Percentiles rank a stretch among this genome's conserved stretches.
Conservation (phyloP, 2,888 invertebrate genomes). For the Phragmatobia fuliginosa region DNA sequence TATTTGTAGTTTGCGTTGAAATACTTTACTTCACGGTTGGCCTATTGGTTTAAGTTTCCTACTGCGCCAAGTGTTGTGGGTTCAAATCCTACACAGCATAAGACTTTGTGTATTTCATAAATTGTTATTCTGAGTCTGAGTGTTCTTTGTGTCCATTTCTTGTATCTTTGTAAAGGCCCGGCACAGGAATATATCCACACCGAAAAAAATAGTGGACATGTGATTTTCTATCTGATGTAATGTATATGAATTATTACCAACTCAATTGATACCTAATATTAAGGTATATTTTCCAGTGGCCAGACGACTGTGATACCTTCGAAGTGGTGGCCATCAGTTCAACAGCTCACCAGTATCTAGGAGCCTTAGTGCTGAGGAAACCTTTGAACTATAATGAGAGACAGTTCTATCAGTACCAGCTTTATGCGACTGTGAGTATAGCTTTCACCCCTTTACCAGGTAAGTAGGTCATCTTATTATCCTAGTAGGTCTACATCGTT, state of each 20-base stretch:
- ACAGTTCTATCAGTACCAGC: conserved; percentile 91
- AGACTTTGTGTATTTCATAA: too few relatives aligned
- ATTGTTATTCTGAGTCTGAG: too few relatives aligned
- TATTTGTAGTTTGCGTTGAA: too few relatives aligned
- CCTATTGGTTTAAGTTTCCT: too few relatives aligned
- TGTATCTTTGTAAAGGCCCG: too few relatives aligned
- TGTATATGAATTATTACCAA: background rate
- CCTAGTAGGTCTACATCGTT: background rate
- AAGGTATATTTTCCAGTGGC: conserved; percentile 81
- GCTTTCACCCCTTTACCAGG: background rate
- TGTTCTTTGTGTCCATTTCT: too few relatives aligned
- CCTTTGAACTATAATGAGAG: conserved; percentile 92
- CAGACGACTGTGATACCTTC: conserved; percentile 91
- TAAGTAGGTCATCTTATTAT: background rate
- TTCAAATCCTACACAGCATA: too few relatives aligned
- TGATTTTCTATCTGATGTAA: background rate
- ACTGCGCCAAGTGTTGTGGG: too few relatives aligned
- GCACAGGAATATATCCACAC: too few relatives aligned
- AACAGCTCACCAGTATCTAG: conserved; percentile 90
- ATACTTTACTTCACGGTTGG: too few relatives aligned
- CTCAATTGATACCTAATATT: background rate
- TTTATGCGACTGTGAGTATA: conserved; percentile 90
- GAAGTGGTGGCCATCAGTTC: conserved; percentile 88
- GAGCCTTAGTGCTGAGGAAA: conserved; percentile 90
- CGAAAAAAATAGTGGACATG: background rate